phyloP scores from a whole-genome alignment of 2,113 vertebrate species.

The Capreolus pygargus region DNA sequence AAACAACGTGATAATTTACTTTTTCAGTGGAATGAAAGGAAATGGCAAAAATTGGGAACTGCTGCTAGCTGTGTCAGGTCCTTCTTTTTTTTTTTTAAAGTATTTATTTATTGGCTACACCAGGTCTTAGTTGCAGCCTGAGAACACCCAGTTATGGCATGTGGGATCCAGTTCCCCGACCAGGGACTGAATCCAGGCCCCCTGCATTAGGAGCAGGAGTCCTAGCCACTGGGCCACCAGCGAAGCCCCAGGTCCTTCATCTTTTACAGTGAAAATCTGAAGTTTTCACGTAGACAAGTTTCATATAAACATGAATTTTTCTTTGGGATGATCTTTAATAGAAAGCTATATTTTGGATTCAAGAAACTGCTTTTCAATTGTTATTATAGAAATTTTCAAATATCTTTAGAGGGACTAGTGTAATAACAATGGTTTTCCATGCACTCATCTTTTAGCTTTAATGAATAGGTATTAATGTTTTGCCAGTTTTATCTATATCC shows the following conservation, averaged over 20 bases:
- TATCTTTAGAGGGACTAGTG: neutral
- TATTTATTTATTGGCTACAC: neutral
- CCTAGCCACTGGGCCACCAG: neutral
- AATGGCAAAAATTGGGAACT: conserved; percentile 4
- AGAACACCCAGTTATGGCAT: neutral
- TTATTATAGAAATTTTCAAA: conserved; percentile 17
- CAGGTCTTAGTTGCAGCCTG: neutral
- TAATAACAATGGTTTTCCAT: neutral
- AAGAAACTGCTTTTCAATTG: neutral
- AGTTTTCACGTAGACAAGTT: neutral
- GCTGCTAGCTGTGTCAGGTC: neutral
- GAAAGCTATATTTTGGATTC: neutral
- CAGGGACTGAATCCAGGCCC: neutral
- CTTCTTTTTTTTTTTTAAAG: neutral
- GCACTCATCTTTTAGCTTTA: neutral
- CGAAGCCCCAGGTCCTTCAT: neutral
- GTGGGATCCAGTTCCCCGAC: neutral
- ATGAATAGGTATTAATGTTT: neutral
- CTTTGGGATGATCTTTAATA: neutral
- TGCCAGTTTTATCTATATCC: neutral
- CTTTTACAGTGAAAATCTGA: neutral
- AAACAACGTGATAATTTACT: neutral
- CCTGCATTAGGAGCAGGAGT: neutral
- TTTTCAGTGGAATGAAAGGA: neutral
- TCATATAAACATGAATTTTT: neutral